Evolutionary conservation across 2,888 invertebrate species (phyloP), one percentile per base, ranked within the genome.

Genomic region (Drosophila monieri): DNA sequence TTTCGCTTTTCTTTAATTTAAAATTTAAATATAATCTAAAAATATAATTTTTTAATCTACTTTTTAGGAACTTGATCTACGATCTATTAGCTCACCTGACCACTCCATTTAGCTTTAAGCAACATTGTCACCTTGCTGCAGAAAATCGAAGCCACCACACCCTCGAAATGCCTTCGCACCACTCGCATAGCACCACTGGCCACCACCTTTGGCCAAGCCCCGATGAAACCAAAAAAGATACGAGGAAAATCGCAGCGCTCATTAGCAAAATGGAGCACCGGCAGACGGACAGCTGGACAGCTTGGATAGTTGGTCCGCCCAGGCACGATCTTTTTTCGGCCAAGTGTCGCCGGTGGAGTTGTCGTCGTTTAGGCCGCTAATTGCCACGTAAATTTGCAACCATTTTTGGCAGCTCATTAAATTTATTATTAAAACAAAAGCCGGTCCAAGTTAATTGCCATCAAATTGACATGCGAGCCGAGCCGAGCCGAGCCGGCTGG

Each of bases 341-440:
- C 85, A 85, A 81, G 81, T 81, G 81, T 81, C 83, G 80, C 85
- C 64, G 32, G 30, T 43, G 8, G 15, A 51, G 58, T 52, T 59
- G 43, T 44, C 41, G 68, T 61, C 70, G 61, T 74, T 83, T 74
- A 69, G 71, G 44, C 46, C 78, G 77, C 85, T 81, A 84, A 86
- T 84, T 84, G 83, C 84, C 86, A 85, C 84, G 86, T 86, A 84
- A 84, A 84, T 86, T 86, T 81, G 84, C 80, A 84, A 80, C 88
- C 88, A 84, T 88, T 88, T 88, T 89, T 88, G 89, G 88, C 86
- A 86, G 88, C 88, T 89, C 88, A 89, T 88, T 88, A 88, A 86
- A 81, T 88, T 87, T 83, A 73, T 78, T 75, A 81, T 84, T 79
- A 84, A 87, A 84, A 80, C 74, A 78, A 87, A 85, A 81, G 74